These are phyloP conservation scores for Henicopernis longicauda DNA, from an alignment of 2,113 vertebrate species.

Conservation along the genomic window DNA sequence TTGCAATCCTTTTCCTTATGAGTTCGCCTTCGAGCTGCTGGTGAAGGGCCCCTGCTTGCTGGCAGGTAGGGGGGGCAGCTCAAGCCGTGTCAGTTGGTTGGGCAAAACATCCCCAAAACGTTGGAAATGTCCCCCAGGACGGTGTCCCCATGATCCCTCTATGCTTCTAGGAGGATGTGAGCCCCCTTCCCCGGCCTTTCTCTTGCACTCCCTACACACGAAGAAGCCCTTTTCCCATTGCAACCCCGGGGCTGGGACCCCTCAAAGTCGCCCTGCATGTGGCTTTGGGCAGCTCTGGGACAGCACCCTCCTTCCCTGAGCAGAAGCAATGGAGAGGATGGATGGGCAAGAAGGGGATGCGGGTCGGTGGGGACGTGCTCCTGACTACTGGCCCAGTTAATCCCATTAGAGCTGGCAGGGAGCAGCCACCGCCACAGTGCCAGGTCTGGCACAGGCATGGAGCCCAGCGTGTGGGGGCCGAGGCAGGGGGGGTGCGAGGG, in stretches of 20 bases:
- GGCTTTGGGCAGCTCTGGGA: not conserved
- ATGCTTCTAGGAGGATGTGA: not conserved
- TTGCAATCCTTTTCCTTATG: slow-evolving; percentile 85
- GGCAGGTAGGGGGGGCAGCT: slow-evolving; percentile 76
- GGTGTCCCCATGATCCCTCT: not conserved
- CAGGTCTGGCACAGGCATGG: fast-evolving
- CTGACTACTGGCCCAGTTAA: not conserved
- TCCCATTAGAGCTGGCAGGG: not conserved
- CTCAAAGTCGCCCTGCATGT: not conserved
- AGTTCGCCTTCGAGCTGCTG: slow-evolving; percentile 91
- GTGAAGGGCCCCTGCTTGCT: slow-evolving; percentile 93
- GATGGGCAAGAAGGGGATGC: not conserved
- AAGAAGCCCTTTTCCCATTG: not conserved
- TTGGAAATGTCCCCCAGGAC: not conserved
- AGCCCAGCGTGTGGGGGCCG: fast-evolving
- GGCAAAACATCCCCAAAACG: not conserved
- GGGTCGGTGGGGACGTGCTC: not conserved
- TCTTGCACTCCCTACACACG: not conserved
- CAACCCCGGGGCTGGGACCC: not conserved
- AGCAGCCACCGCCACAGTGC: fast-evolving
- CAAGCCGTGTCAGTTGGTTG: not conserved
- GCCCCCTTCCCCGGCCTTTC: not conserved
- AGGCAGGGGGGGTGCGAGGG: not conserved
- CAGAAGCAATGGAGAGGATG: fast-evolving
- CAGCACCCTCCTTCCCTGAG: not conserved